Evolutionary conservation across 2,113 vertebrate species (phyloP), one percentile per base, ranked within the genome.

Genomic region (Regulus satrapa): DNA sequence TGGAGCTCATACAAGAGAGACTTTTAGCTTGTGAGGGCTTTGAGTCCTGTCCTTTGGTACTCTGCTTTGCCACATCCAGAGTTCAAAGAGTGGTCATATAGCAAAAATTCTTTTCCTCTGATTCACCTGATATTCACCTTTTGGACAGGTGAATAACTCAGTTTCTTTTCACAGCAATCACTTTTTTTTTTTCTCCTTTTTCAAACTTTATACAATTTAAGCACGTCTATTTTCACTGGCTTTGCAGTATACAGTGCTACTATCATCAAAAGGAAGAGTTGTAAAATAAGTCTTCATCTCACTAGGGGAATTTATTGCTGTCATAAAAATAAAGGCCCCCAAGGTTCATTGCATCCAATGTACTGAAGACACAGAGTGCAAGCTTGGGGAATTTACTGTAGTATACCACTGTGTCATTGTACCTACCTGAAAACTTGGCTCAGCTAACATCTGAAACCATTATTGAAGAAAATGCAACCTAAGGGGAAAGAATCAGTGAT

Each of bases 261-360:
- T 91, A 91, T 74, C 97, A 95, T 94, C 96, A 95, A 93, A 94
- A 49, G 40, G 72, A 96, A 86, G 68, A 93, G 74, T 23, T 93
- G 59, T 96, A 96, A 98, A 97, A 90, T 94, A 96, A 94, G 77
- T 91, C 88, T 81, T 97, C 92, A 79, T 97, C 76, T 96, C 94
- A 90, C 73, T 71, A 64, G 93, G 74, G 96, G 88, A 97, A 98
- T 97, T 97, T 98, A 98, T 97, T 93, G 69, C 75, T 95, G 66
- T 75, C 94, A 97, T 98, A 98, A 98, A 98, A 97, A 80, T 85
- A 95, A 97, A 97, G 87, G 55, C 56, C 90, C 81, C 73, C 81
- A 86, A 89, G 92, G 86, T 96, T 97, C 97, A 95, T 90, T 26
- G 77, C 67, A 1, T 95, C 52, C 63, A 79, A 84, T 97, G 88